These are phyloP conservation scores for Gyrodactylus bullatarudis DNA, from an alignment of 1,140 invertebrate genomes.

Conservation along the genomic window DNA sequence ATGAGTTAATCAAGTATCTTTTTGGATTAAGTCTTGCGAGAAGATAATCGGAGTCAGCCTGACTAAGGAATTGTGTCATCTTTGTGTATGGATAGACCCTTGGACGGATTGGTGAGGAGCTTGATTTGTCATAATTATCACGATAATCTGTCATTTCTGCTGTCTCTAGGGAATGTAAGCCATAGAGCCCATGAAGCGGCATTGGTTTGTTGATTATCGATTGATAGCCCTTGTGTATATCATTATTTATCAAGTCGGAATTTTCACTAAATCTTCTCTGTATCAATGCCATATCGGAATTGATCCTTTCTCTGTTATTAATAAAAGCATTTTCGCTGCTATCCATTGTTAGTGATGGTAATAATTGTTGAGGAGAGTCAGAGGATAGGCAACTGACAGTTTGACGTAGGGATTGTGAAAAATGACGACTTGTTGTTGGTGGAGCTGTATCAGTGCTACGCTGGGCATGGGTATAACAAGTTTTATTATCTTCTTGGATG, in stretches of 20 bases:
- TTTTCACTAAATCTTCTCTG: neutral
- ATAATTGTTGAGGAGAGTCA: neutral
- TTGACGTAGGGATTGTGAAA: neutral
- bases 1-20: neutral
- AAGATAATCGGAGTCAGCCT: neutral
- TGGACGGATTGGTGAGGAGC: neutral
- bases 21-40: neutral
- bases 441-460: neutral
- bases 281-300: neutral
- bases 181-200: neutral
- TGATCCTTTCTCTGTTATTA: neutral
- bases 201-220: neutral
- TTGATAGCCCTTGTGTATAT: too few relatives aligned
- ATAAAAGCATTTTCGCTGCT: neutral
- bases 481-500: neutral
- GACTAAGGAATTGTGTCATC: neutral
- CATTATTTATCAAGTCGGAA: neutral
- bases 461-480: neutral
- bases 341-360: neutral
- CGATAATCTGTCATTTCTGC: too few relatives aligned
- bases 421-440: neutral
- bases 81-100: neutral
- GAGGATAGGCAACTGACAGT: neutral
- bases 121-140: neutral
- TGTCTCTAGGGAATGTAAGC: neutral